Conservation (phyloP, 1,140 invertebrate genomes). For the Spodoptera frugiperda region DNA sequence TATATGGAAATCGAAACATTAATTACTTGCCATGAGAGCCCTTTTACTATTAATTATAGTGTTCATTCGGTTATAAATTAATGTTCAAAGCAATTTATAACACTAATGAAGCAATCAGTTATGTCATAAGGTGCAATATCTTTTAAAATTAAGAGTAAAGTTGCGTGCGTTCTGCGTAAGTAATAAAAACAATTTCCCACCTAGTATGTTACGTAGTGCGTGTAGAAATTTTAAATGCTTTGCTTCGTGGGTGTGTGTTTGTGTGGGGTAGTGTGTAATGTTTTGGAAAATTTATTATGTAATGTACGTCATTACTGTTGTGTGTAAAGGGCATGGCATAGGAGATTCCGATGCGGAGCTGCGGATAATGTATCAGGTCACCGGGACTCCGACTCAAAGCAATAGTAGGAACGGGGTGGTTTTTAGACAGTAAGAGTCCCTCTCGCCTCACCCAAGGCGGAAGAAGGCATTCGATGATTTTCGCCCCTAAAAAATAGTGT, state of each 20-base stretch:
- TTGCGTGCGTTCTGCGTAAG: constrained; percentile 63
- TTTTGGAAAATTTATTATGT: background rate
- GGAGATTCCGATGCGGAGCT: too few relatives aligned
- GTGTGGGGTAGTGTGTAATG: background rate
- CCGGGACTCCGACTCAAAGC: too few relatives aligned
- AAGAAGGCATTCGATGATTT: too few relatives aligned
- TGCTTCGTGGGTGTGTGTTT: background rate
- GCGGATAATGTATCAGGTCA: too few relatives aligned
- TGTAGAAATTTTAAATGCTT: constrained; percentile 8
- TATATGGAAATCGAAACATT: background rate
- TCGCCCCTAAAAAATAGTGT: too few relatives aligned
- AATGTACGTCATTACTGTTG: too few relatives aligned
- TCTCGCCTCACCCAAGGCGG: too few relatives aligned
- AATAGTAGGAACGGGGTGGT: too few relatives aligned
- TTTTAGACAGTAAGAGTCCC: too few relatives aligned
- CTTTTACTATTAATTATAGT: background rate
- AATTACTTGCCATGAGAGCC: too few relatives aligned
- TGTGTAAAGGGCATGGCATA: too few relatives aligned
- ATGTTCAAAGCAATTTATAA: background rate
- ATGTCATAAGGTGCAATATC: constrained; percentile 51
- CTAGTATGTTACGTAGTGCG: constrained; percentile 10
- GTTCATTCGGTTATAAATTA: background rate
- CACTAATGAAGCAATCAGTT: constrained; percentile 52
- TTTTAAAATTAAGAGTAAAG: constrained; percentile 60
- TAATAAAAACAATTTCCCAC: constrained; percentile 47